phyloP scores from a whole-genome alignment of 2,797 vertebrate species.

The Hapalemur alaotrensis region DNA sequence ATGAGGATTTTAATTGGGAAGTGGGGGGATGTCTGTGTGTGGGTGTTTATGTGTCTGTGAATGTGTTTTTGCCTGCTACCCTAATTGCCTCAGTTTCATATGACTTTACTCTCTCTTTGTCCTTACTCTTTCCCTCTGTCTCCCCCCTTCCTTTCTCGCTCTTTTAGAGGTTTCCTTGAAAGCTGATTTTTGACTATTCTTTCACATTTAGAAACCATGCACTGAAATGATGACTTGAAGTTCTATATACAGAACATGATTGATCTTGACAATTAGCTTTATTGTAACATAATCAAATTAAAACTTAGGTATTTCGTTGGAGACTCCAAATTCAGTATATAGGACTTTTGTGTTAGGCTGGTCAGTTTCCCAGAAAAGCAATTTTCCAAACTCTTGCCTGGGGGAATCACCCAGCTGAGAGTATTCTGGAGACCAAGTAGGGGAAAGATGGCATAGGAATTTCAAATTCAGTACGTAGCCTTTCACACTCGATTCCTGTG shows the following conservation, averaged over 20 bases:
- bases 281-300: neutral
- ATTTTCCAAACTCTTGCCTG: neutral
- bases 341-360: neutral
- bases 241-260: neutral
- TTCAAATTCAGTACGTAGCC: neutral
- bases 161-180: neutral
- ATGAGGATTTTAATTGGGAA: neutral
- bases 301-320: neutral
- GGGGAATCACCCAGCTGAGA: neutral
- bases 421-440: neutral
- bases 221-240: neutral
- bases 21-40: neutral
- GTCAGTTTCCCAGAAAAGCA: neutral
- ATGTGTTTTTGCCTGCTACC: neutral
- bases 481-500: neutral
- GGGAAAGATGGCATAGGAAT: neutral
- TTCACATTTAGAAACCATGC: neutral
- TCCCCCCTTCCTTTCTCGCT: neutral
- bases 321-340: neutral
- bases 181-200: neutral
- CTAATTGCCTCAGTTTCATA: neutral
- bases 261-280: neutral
- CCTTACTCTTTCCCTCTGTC: too few species aligned
- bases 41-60: neutral
- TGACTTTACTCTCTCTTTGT: neutral